Base-by-base conservation (phyloP, 1,140 invertebrate species). In the Belonocnema kinseyi region DNA sequence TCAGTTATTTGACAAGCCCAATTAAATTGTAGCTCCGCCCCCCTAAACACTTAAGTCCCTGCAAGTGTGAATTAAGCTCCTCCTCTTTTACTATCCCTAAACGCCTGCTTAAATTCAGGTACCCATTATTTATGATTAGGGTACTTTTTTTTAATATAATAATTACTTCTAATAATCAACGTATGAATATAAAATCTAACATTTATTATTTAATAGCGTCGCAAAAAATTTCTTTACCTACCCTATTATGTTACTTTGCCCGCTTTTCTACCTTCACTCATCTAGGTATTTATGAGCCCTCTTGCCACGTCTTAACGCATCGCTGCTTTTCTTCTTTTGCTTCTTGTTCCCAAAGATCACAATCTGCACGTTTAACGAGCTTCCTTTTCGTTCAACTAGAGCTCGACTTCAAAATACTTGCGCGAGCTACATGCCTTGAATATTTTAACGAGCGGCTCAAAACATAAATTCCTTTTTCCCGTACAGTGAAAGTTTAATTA, bases 291-390 rank as follows among this genome's bases (percentile, higher is more conserved):
- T 21, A 66, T 21, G 58, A 33, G 14, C 21, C 16, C 21, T 40
- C 58, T 66, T 66, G 58, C 40, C 58, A 66, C 78, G 56, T 71
- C 78, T 79, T 74, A 76, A 79, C 58, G 74, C 71, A 72, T 73
- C 77, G 40, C 53, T 76, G 75, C 61, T 76, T 78, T 46, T 73
- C 74, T 79, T 72, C 70, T 74, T 74, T 54, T 50, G 76, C 52
- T 50, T 61, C 53, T 78, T 80, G 78, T 66, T 70, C 76, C 51
- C 50, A 76, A 82, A 75, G 71, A 85, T 83, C 78, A 79, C 77
- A 83, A 86, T 86, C 78, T 82, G 73, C 71, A 78, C 81, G 78
- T 81, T 61, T 85, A 86, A 88, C 82, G 82, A 86, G 83, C 70
- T 83, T 77, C 70, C 73, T 54, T 40, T 33, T 80, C 66, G 52